Conservation (phyloP, 2,888 invertebrate species). For the Harpagoxenus sublaevis region DNA sequence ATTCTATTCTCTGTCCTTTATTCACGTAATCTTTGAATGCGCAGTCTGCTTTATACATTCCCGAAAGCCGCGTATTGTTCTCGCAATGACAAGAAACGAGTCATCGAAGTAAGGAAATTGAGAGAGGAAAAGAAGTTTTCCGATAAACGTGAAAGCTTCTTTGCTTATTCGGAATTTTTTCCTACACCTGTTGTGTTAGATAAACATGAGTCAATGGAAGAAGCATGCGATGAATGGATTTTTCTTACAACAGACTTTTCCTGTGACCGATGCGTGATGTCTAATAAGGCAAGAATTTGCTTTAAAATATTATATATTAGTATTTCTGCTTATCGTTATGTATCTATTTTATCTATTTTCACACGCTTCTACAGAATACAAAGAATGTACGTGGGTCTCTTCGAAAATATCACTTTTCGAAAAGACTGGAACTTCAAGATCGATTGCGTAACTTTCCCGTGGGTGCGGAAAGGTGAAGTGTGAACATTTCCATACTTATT, state of each 20-base stretch:
- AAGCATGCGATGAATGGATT: constrained; percentile 45
- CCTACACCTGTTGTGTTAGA: neutral
- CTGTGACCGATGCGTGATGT: neutral
- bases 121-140: neutral
- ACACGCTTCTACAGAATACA: neutral
- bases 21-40: neutral
- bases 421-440: neutral
- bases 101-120: neutral
- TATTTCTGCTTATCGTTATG: neutral
- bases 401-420: neutral
- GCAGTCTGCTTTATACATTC: neutral
- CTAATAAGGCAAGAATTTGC: neutral
- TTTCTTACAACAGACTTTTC: constrained; percentile 20
- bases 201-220: neutral
- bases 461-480: neutral
- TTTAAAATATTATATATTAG: neutral
- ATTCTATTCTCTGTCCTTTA: neutral
- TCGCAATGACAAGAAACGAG: neutral
- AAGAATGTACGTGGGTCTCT: neutral
- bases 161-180: neutral
- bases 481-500: constrained; percentile 2
- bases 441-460: constrained; percentile 4
- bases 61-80: neutral
- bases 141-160: neutral
- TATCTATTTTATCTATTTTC: constrained; percentile 1